Conservation (phyloP, 2,888 invertebrate genomes). For the Pogonocherus hispidulus region DNA sequence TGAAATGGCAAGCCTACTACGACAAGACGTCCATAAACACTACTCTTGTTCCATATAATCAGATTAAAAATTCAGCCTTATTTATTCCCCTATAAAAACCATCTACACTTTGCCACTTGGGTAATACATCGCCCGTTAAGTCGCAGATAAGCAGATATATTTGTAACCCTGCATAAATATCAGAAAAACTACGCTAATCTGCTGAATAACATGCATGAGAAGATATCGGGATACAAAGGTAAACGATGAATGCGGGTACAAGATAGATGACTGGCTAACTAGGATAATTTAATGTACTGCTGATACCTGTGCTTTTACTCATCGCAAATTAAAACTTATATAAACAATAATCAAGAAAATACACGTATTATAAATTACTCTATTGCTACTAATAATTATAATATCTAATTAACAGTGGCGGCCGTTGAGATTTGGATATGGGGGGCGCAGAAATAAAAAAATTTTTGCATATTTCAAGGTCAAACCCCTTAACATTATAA, state of each 20-base stretch:
- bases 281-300: background rate
- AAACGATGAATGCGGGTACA: conserved; percentile 12
- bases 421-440: no score
- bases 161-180: conserved; percentile 32
- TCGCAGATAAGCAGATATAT: conserved; percentile 27
- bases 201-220: conserved; percentile 19
- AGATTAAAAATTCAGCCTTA: conserved; percentile 48
- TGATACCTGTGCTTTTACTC: background rate
- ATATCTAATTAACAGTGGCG: no score
- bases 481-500: no score
- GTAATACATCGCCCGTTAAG: conserved; percentile 31
- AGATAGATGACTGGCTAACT: conserved; percentile 5
- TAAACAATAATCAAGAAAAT: no score
- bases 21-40: conserved; percentile 54
- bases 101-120: conserved; percentile 47
- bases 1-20: conserved; percentile 51
- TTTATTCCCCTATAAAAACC: conserved; percentile 48
- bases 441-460: no score
- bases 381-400: no score
- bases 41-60: conserved; percentile 50
- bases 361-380: no score
- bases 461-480: no score
- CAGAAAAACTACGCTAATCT: conserved; percentile 22
- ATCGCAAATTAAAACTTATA: background rate
- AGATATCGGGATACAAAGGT: conserved; percentile 20